A percentile compares a stretch with the other conserved stretches of the same genome.
phyloP scores from a whole-genome alignment of 2,113 vertebrate species.

The Centropristis striata region DNA sequence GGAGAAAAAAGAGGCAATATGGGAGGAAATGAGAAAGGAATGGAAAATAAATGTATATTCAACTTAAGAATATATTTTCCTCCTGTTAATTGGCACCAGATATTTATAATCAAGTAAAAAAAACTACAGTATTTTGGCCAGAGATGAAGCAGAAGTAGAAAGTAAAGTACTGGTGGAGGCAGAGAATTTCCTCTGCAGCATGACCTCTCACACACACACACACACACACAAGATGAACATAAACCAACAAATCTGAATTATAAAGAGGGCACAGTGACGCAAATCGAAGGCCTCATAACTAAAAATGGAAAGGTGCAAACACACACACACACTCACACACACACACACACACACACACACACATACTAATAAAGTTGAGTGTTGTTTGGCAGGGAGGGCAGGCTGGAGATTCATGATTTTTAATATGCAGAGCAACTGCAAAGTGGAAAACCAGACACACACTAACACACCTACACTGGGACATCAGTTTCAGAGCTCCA shows the following conservation, averaged over 20 bases:
- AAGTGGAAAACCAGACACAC: constrained; percentile 67
- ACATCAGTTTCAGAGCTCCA: constrained; percentile 29
- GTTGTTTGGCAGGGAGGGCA: constrained; percentile 40
- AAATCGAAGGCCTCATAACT: constrained; percentile 3
- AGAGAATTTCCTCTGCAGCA: no score
- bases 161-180: no score
- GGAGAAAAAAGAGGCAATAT: no score
- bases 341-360: constrained; percentile 16
- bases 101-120: no score
- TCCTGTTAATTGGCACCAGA: no score
- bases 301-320: constrained; percentile 19
- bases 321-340: constrained; percentile 16
- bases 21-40: no score
- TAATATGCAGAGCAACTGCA: constrained; percentile 72
- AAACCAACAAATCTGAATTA: constrained; percentile 41
- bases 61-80: no score
- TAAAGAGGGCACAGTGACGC: constrained; percentile 4
- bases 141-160: no score
- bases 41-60: no score
- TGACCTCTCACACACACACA: neutral
- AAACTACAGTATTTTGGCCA: no score
- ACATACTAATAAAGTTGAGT: constrained; percentile 56
- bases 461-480: constrained; percentile 20
- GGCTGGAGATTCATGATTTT: constrained; percentile 72
- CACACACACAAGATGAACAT: constrained; percentile 27